Conservation (phyloP, 30 jellyfish, hydroid and myxozoan genomes). For the Aurelia sp. region DNA sequence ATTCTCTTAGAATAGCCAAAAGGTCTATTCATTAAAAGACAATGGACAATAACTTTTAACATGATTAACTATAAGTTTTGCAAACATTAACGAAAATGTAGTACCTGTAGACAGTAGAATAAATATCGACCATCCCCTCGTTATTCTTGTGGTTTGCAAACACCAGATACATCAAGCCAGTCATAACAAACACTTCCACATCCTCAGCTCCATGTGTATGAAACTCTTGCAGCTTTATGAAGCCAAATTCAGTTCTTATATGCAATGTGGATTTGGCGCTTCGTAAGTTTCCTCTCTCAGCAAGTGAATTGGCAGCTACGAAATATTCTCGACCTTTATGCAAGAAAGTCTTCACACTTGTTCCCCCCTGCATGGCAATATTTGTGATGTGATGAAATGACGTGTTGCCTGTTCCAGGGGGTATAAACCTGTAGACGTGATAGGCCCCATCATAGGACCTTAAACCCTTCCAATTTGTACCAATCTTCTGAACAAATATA, state of each 20-base stretch:
- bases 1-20: too few relatives aligned
- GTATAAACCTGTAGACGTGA: slow-evolving; percentile 52
- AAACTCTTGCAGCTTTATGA: slow-evolving; percentile 64
- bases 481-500: slow-evolving; percentile 67
- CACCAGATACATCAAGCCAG: slow-evolving; percentile 64
- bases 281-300: slow-evolving; percentile 31
- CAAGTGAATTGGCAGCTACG: slow-evolving; percentile 81
- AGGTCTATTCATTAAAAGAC: too few relatives aligned
- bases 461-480: slow-evolving; percentile 63
- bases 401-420: background rate
- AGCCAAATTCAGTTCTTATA: slow-evolving; percentile 62
- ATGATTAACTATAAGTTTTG: too few relatives aligned
- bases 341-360: slow-evolving; percentile 66
- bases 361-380: slow-evolving; percentile 80
- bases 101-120: slow-evolving; percentile 84
- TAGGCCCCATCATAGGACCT: slow-evolving; percentile 41
- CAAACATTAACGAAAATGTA: too few relatives aligned
- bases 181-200: slow-evolving; percentile 78
- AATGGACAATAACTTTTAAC: too few relatives aligned
- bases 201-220: slow-evolving; percentile 93
- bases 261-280: slow-evolving; percentile 70
- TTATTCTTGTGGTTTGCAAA: slow-evolving; percentile 80
- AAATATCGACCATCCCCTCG: slow-evolving; percentile 74
- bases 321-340: slow-evolving; percentile 50
- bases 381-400: slow-evolving; percentile 60